Base-by-base conservation (phyloP, 2,797 vertebrate genomes). In the Poeciliopsis presidionis region DNA sequence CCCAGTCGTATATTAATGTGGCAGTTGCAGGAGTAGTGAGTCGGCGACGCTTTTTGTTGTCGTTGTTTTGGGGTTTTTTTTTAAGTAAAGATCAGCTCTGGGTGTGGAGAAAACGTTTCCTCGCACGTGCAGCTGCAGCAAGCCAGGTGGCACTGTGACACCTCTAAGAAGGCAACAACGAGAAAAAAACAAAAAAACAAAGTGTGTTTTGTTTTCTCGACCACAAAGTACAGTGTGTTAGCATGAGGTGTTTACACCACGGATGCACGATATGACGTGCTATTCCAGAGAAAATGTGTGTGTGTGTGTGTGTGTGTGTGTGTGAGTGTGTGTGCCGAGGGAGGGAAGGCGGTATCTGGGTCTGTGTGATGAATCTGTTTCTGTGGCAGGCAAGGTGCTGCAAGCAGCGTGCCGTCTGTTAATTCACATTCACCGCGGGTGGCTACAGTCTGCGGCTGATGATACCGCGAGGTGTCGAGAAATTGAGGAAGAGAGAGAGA, bases 331-430 rank as follows among this genome's bases (percentile, higher is more conserved):
- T 47, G 46, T 77, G 20, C 28, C 85, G 80, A 33, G 86, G 78
- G 84, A 76, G 84, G 85, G 83, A 82, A 89, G 83, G 74, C 80
- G 30, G 79, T 90, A 93, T 94, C 93, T 94, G 91, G 93, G 94
- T 93, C 91, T 92, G 76, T 75, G 89, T 94, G 93, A 94, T 94
- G 90, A 91, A 94, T 94, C 89, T 94, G 92, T 92, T 93, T 91
- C 88, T 77, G 89, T 88, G 83, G 94, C 85, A 85, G 87, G 84
- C 83, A 86, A 90, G 93, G 91, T 91, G 89, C 90, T 89, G 86
- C 76, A 75, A 93, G 90, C 91, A 87, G 90, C 91, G 89, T 87
- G 87, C 84, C 82, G 88, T 92, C 92, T 93, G 93, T 93, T 94
- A 94, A 94, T 95, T 94, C 93, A 93, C 93, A 92, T 93, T 92